Conservation (phyloP, 2,888 invertebrate species). For the Tanypteryx hageni region DNA sequence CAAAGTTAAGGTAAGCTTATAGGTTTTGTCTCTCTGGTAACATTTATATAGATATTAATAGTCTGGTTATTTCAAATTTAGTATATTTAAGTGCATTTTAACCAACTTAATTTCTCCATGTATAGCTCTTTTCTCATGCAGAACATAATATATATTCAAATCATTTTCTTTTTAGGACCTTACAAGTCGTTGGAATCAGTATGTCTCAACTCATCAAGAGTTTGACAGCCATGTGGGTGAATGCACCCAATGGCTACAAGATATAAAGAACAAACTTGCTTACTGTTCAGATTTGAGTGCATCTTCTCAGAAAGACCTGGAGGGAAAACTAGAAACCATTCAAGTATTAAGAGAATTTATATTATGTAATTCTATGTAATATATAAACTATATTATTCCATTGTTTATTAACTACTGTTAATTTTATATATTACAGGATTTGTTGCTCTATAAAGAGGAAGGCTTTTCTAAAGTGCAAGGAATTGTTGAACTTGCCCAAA, state of each 20-base stretch:
- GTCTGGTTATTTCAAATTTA: neutral
- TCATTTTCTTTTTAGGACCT: conserved; percentile 79
- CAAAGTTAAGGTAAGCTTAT: conserved; percentile 83
- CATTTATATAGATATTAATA: neutral
- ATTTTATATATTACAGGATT: conserved; percentile 79
- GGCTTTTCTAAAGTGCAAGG: conserved; percentile 92
- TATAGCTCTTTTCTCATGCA: conserved; percentile 13
- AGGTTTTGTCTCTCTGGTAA: neutral
- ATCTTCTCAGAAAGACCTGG: conserved; percentile 89
- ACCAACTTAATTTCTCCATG: neutral
- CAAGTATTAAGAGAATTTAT: conserved; percentile 72
- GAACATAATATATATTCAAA: neutral
- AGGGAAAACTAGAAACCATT: conserved; percentile 88
- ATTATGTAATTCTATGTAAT: neutral
- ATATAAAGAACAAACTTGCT: conserved; percentile 88
- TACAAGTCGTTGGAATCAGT: conserved; percentile 94
- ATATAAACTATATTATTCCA: neutral
- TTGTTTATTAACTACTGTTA: neutral
- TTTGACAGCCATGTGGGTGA: conserved; percentile 89
- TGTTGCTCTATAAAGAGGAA: conserved; percentile 94
- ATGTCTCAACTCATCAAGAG: conserved; percentile 91
- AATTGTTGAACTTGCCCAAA: conserved; percentile 93
- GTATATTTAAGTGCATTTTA: neutral
- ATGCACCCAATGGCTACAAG: conserved; percentile 89
- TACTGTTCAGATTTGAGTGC: conserved; percentile 91